Percentiles rank a stretch among this genome's conserved stretches.
Evolutionary conservation across 1,140 invertebrate genomes (phyloP).

Genomic region (Oryzaephilus surinamensis): DNA sequence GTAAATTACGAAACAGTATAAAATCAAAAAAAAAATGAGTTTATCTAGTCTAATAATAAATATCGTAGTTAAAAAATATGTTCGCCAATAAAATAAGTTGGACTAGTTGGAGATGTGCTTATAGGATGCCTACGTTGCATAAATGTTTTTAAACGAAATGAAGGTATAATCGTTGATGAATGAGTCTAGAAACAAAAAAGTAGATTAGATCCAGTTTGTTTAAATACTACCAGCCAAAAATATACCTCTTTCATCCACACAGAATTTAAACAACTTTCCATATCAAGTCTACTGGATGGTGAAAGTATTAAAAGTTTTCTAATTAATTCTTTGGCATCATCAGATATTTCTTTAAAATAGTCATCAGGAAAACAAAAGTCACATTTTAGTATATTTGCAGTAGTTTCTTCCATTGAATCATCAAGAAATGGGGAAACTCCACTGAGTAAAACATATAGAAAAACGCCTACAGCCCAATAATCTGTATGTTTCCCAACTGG

Average conservation of each 20-base stretch:
- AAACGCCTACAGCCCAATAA: conserved; percentile 70
- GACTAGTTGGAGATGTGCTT: conserved; percentile 22
- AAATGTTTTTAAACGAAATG: conserved; percentile 29
- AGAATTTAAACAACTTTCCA: conserved; percentile 44
- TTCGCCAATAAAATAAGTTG: conserved; percentile 20
- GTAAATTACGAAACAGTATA: too few species aligned
- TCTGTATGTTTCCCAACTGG: conserved; percentile 58
- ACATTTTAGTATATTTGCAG: conserved; percentile 69
- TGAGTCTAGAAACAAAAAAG: conserved; percentile 17
- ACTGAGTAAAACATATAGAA: conserved; percentile 69
- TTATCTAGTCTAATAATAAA: too few species aligned
- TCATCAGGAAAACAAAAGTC: conserved; percentile 77
- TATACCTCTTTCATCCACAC: conserved; percentile 51
- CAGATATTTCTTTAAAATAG: conserved; percentile 60
- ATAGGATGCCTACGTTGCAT: conserved; percentile 32
- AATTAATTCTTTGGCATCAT: conserved; percentile 58
- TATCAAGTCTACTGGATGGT: conserved; percentile 43
- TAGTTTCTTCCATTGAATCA: conserved; percentile 74
- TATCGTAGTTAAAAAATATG: conserved; percentile 3
- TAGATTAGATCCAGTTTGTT: conserved; percentile 1
- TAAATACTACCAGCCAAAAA: conserved; percentile 1
- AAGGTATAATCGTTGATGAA: conserved; percentile 21
- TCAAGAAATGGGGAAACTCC: conserved; percentile 70
- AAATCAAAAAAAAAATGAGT: too few species aligned
- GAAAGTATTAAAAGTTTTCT: conserved; percentile 49